Percentiles rank a stretch among this genome's conserved stretches.
phyloP scores from a whole-genome alignment of 2,113 vertebrate genomes.

The Anthoscopus minutus region DNA sequence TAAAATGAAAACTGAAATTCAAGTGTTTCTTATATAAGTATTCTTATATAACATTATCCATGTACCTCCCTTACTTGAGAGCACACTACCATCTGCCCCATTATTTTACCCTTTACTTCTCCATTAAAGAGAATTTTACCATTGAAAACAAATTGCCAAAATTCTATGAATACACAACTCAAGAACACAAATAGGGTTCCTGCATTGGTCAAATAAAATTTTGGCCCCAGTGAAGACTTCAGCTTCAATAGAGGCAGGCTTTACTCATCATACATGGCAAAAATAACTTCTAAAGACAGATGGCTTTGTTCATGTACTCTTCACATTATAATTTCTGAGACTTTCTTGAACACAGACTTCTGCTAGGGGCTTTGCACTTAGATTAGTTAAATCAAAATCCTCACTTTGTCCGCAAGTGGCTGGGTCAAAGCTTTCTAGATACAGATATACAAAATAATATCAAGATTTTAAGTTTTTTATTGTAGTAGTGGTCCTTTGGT shows the following conservation, averaged over 20 bases:
- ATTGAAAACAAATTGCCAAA: neutral
- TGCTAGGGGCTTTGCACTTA: slow-evolving; percentile 35
- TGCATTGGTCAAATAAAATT: neutral
- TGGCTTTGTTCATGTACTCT: neutral
- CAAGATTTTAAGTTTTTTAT: slow-evolving; percentile 40
- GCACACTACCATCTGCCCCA: neutral
- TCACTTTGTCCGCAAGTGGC: slow-evolving; percentile 30
- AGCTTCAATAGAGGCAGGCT: neutral
- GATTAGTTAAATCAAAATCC: slow-evolving; percentile 68
- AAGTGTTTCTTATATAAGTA: neutral
- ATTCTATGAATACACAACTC: neutral
- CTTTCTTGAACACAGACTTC: neutral
- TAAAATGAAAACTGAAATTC: slow-evolving; percentile 36
- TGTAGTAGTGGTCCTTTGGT: slow-evolving; percentile 22
- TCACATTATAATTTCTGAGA: neutral
- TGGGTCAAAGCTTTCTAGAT: slow-evolving; percentile 69
- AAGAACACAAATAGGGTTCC: neutral
- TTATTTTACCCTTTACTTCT: neutral
- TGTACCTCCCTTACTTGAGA: neutral
- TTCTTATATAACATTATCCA: neutral
- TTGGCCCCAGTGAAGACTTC: neutral
- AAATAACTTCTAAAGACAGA: slow-evolving; percentile 33
- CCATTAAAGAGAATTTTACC: neutral
- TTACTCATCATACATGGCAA: neutral
- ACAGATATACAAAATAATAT: slow-evolving; percentile 64